Evolutionary conservation across 1,140 invertebrate genomes (phyloP).

Genomic region (Lamellibrachia luymesi): DNA sequence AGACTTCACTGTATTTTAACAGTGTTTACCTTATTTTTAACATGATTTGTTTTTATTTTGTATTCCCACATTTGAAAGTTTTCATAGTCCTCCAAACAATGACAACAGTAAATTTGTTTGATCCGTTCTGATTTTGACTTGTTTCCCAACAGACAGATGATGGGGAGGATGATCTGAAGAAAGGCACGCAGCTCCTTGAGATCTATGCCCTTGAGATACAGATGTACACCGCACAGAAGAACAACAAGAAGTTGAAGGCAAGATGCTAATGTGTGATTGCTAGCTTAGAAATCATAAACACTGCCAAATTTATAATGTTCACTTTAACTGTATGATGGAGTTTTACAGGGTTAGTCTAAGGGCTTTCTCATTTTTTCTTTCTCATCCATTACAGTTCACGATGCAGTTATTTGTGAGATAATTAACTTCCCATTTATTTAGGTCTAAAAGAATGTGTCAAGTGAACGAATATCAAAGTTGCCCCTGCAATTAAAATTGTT

Average conservation of each 20-base stretch:
- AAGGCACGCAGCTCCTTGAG: slow-evolving; percentile 95
- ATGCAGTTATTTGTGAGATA: too few species aligned
- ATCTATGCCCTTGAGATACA: slow-evolving; percentile 99
- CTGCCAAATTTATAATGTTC: background rate
- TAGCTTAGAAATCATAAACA: background rate
- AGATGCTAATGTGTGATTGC: background rate
- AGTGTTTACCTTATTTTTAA: background rate
- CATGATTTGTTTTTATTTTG: background rate
- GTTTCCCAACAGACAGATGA: slow-evolving; percentile 79
- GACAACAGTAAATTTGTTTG: slow-evolving; percentile 8
- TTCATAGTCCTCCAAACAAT: background rate
- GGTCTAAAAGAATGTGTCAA: too few species aligned
- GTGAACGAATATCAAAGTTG: too few species aligned
- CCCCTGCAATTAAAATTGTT: too few species aligned
- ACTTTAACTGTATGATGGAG: background rate
- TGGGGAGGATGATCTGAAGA: slow-evolving; percentile 98
- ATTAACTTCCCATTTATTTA: too few species aligned
- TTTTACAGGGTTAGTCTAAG: background rate
- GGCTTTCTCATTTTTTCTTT: too few species aligned
- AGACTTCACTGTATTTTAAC: background rate
- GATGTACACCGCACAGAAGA: slow-evolving; percentile 99
- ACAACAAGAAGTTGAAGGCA: slow-evolving; percentile 96
- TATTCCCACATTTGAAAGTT: background rate
- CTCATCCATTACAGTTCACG: too few species aligned
- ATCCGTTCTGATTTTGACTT: slow-evolving; percentile 32